phyloP scores from a whole-genome alignment of 2,797 vertebrate genomes.

The Thripadectes ignobilis region DNA sequence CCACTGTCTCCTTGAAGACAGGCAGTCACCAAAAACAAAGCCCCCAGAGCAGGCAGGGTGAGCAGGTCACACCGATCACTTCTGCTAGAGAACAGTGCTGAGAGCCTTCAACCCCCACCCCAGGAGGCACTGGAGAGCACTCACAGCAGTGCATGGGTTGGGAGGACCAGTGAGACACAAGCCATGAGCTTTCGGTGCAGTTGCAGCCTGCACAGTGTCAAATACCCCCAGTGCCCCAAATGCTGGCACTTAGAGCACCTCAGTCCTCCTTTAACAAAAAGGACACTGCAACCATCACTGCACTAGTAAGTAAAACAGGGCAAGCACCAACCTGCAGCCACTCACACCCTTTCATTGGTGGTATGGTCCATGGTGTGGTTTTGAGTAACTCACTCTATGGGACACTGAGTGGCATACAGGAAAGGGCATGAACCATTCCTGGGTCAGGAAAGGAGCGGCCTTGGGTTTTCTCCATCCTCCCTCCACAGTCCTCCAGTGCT shows the following conservation, averaged over 20 bases:
- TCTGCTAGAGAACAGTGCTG: neutral
- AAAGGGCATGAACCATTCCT: accelerated
- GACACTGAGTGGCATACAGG: neutral
- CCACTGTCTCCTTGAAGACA: neutral
- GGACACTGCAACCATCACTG: neutral
- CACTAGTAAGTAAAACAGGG: neutral
- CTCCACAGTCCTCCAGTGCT: neutral
- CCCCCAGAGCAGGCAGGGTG: neutral
- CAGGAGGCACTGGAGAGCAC: neutral
- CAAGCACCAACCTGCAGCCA: neutral
- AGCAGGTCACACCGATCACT: neutral
- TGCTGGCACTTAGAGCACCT: neutral
- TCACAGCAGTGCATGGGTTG: accelerated
- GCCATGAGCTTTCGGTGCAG: neutral
- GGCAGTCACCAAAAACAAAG: neutral
- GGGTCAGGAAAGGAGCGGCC: neutral
- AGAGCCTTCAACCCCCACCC: neutral
- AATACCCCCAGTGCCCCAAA: neutral
- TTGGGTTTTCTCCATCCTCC: neutral
- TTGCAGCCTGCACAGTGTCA: neutral
- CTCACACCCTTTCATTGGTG: neutral
- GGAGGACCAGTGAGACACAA: neutral
- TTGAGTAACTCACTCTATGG: neutral
- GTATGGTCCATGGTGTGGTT: accelerated
- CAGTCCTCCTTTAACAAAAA: neutral